Evolutionary conservation across 2,888 invertebrate genomes (phyloP), one percentile per base, ranked within the genome.

Genomic region (Enchytraeus crypticus): DNA sequence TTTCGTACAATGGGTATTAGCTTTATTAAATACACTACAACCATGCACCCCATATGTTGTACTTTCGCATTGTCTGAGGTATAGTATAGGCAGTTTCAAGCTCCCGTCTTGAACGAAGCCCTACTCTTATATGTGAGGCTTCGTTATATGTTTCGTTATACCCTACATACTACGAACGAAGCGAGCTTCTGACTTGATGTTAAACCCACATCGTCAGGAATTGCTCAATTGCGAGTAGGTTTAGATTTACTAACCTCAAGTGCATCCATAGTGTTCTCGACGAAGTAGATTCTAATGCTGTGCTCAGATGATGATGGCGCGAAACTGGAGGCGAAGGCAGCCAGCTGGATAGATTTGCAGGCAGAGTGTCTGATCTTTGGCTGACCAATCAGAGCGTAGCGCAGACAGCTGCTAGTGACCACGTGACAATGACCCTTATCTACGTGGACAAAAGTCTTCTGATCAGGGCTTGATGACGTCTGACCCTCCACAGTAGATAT

Each of bases 241-340:
- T n/a, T n/a, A n/a, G n/a, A n/a, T n/a, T n/a, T n/a, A n/a, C n/a
- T 5, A 5, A 56, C 57, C 79, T 93, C 90, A 75, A 90, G 85
- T 29, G 92, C 90, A 70, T 90, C 90, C 59, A 89, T 88, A 5
- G 92, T 92, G 76, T 96, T 95, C 74, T 92, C 92, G 61, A 96
- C 85, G 57, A 92, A 89, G 79, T 96, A 93, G 55, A 96, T 88
- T 65, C 92, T 84, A 63, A 97, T 83, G 72, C 84, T 88, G 78
- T 87, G 88, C 77, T 88, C 89, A 66, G 85, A 83, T 45, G 87
- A 85, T 66, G 84, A 83, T 60, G 83, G 79, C 49, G 21, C 14
- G 58, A 73, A 69, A 4, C 74, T 70, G 1, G 76, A 75, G 29
- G 90, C 88, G 78, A 93, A 97, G 33, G 92, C 86, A 30, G 90